phyloP scores from a whole-genome alignment of 2,113 vertebrate genomes.

The Toxotes chatareus region DNA sequence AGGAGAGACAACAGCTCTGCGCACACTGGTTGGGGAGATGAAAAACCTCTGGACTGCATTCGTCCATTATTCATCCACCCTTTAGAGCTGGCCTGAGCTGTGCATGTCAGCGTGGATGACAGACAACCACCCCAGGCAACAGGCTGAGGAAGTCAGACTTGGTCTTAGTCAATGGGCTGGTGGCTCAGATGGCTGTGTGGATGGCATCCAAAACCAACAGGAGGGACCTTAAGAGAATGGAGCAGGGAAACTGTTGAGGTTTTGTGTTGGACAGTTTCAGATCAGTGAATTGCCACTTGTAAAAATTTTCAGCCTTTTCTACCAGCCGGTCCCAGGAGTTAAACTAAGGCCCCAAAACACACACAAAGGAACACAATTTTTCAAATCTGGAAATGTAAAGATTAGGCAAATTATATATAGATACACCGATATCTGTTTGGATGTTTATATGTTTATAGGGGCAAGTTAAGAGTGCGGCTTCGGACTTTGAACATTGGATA shows the following conservation, averaged over 20 bases:
- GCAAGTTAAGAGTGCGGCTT: too few relatives aligned
- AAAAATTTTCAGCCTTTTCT: conserved; percentile 4
- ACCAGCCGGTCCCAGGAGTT: neutral
- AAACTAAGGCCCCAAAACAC: conserved; percentile 2
- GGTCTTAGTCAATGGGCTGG: conserved; percentile 62
- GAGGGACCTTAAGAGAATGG: conserved; percentile 50
- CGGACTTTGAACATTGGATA: too few relatives aligned
- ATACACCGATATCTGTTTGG: too few relatives aligned
- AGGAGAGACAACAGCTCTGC: conserved; percentile 24
- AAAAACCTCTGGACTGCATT: conserved; percentile 49
- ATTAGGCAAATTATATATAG: neutral
- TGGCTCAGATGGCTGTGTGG: conserved; percentile 68
- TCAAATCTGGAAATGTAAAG: neutral
- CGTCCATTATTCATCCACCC: conserved; percentile 62
- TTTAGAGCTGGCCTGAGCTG: conserved; percentile 44
- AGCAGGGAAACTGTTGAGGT: conserved; percentile 27
- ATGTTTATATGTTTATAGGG: too few relatives aligned
- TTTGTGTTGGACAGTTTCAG: conserved; percentile 43
- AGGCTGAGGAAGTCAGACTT: conserved; percentile 54
- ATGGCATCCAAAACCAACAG: conserved; percentile 62
- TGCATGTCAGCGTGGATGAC: conserved; percentile 61
- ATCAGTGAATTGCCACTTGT: conserved; percentile 31
- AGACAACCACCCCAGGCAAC: conserved; percentile 60
- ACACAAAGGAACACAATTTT: neutral
- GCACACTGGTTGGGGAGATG: conserved; percentile 24